Evolutionary conservation across 2,113 vertebrate genomes (phyloP).

Genomic region (Pachyramphus minor): DNA sequence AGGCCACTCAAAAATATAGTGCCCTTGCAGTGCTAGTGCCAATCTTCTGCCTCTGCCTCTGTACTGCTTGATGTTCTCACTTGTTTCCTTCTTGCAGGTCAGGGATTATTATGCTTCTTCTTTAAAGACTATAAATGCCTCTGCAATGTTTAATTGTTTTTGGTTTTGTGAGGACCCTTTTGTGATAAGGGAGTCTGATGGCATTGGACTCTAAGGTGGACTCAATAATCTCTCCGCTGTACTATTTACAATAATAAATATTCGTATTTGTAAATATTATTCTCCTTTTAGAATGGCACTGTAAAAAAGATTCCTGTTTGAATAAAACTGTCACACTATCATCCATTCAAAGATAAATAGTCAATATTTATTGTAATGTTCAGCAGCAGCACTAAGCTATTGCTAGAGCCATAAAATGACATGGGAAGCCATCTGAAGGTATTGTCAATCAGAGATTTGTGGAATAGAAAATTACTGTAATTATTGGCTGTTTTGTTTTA

Average conservation of each 20-base stretch:
- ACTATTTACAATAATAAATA: not conserved
- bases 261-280: not conserved
- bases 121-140: not conserved
- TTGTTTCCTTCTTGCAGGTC: not conserved
- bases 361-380: slow-evolving; percentile 41
- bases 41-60: not conserved
- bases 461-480: slow-evolving; percentile 48
- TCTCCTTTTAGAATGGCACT: not conserved
- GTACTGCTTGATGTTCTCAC: not conserved
- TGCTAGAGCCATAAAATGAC: slow-evolving; percentile 1
- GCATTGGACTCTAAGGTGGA: not conserved
- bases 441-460: slow-evolving; percentile 11
- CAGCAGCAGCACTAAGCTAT: slow-evolving; percentile 7
- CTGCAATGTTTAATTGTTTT: not conserved
- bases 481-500: slow-evolving; percentile 7
- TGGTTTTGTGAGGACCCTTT: not conserved
- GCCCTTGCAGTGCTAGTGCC: not conserved
- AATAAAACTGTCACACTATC: slow-evolving; percentile 39
- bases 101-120: not conserved
- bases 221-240: not conserved
- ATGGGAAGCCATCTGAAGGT: slow-evolving; percentile 19
- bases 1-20: not conserved
- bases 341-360: slow-evolving; percentile 37
- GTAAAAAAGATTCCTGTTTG: slow-evolving; percentile 20
- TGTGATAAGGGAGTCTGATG: not conserved